Evolutionary conservation across 2,888 invertebrate species (phyloP), one percentile per base, ranked within the genome.

Genomic region (Andrena fulva): DNA sequence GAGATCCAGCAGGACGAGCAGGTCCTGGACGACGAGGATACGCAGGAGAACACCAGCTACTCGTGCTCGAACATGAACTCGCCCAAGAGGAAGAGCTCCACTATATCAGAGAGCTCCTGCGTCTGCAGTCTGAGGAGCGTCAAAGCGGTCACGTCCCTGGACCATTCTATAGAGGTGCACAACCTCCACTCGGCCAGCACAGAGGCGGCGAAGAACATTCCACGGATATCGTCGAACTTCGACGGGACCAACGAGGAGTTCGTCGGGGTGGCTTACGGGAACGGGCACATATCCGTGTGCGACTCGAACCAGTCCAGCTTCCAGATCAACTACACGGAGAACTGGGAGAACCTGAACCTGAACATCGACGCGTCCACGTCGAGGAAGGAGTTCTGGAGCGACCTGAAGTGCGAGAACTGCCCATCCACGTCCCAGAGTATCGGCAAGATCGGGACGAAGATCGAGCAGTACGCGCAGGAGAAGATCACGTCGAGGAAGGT

Each of bases 161-260:
- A 92, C 1, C 87, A 86, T 62, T 80, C 87, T 7, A 87, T 90
- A 69, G 91, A 92, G 8, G 89, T 86, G 4, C 52, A 84, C 8
- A 85, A 59, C 59, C 68, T 91, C 8, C 87, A 86, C 27, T 80
- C 87, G 0, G 66, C 80, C 24, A 75, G 70, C 42, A 69, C 80
- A 2, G 88, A 91, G 10, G 71, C 85, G 0, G 77, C 74, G 20
- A 93, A 92, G 77, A 91, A 87, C 82, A 79, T 89, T 48, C 84
- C 89, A 71, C 87, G 87, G n/a, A 92, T 93, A 81, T 92, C 93
- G 8, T 92, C 93, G 3, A 92, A 91, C 66, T 89, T 93, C 60
- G 92, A 93, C 31, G 92, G 92, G 0, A 92, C 92, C 31, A 93
- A 91, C 81, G 94, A 94, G 66, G 93, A 94, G 72, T 94, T 94